phyloP scores from a whole-genome alignment of 2,888 invertebrate species.

The Cataglyphis cursor region DNA sequence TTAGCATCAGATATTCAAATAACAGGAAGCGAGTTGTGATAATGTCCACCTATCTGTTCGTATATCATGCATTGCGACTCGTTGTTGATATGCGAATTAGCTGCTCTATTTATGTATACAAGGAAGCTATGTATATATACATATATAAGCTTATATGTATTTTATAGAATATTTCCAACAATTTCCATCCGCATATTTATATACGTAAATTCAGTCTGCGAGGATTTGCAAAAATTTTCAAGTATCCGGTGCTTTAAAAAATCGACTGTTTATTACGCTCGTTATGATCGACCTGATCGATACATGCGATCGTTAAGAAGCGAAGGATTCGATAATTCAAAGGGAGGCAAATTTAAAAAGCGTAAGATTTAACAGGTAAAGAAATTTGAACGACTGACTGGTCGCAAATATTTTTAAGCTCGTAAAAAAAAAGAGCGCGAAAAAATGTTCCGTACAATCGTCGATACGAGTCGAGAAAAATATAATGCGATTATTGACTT shows the following conservation, averaged over 20 bases:
- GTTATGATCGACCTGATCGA: constrained; percentile 39
- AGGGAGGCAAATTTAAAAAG: not conserved
- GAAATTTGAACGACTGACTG: not conserved
- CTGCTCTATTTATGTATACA: constrained; percentile 64
- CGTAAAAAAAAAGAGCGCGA: not conserved
- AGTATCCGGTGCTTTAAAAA: constrained; percentile 31
- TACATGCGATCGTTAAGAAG: constrained; percentile 37
- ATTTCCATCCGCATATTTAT: not conserved
- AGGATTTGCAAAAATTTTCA: constrained; percentile 25
- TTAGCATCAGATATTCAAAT: constrained; percentile 72
- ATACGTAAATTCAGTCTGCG: not conserved
- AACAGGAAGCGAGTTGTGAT: constrained; percentile 72
- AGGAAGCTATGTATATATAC: not conserved
- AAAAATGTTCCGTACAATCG: not conserved
- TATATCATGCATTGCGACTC: constrained; percentile 49
- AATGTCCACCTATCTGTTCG: constrained; percentile 63
- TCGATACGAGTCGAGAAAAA: not conserved
- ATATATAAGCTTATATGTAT: not conserved
- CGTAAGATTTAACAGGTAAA: not conserved
- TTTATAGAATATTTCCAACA: not conserved
- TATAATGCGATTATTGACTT: constrained; percentile 30
- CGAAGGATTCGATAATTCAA: constrained; percentile 20
- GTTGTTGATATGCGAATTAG: constrained; percentile 63
- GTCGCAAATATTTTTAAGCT: not conserved
- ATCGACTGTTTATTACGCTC: constrained; percentile 51